phyloP scores from a whole-genome alignment of 2,888 invertebrate species.

The Diarsia brunnea region DNA sequence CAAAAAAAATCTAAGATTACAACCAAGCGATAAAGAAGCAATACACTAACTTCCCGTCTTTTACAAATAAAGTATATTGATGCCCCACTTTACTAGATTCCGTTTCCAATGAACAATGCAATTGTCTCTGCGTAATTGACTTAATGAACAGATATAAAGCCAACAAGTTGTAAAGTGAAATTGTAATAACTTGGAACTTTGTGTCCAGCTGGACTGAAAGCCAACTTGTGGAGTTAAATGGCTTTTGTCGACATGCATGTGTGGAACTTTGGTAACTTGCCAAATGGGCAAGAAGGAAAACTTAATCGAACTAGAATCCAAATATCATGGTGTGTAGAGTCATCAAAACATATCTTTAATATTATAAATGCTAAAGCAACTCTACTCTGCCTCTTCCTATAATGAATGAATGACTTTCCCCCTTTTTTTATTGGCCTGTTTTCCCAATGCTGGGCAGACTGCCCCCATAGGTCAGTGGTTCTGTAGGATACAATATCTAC shows the following conservation, averaged over 20 bases:
- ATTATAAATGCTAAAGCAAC: neutral
- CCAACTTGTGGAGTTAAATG: constrained; percentile 25
- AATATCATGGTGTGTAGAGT: neutral
- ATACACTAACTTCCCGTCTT: neutral
- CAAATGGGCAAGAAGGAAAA: neutral
- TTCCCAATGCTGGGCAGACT: too few species aligned
- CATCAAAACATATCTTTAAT: neutral
- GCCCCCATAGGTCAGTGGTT: too few species aligned
- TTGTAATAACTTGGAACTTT: constrained; percentile 23
- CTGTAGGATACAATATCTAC: neutral
- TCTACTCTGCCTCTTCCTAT: neutral
- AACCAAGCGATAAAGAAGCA: neutral
- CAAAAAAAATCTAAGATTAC: too few species aligned
- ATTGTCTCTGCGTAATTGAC: constrained; percentile 13
- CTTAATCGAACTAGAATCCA: neutral
- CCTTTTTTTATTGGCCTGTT: too few species aligned
- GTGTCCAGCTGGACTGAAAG: neutral
- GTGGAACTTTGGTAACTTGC: neutral
- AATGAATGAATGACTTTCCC: neutral
- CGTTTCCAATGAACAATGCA: neutral
- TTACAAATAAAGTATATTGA: neutral
- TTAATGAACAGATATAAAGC: constrained; percentile 14
- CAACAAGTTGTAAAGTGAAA: constrained; percentile 27
- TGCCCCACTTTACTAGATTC: neutral
- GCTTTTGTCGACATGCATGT: constrained; percentile 3